Base-by-base conservation (phyloP, 2,888 invertebrate species). In the Cerastis rubricosa region DNA sequence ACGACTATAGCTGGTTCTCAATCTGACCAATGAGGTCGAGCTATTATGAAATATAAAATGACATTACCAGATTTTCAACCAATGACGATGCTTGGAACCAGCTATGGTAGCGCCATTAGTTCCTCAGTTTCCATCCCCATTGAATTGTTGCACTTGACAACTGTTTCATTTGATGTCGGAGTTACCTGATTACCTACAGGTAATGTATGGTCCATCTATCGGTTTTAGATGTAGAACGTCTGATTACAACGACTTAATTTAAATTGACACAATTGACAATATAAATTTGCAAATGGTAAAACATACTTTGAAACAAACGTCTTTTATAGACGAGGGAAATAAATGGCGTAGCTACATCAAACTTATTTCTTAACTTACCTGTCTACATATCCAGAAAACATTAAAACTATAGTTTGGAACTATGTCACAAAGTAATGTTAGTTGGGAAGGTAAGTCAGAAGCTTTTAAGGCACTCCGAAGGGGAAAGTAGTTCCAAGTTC, bases 381-480 rank as follows among this genome's bases (percentile, higher is more conserved):
- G 54, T 61, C 51, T 76, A 66, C 45, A 80, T 72, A 25, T 43
- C 54, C 64, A 64, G 71, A 80, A 71, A 75, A 71, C 77, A 80
- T 82, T 75, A 76, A 80, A 78, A 83, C 76, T 85, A 83, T 77
- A 87, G 83, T 86, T 86, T 61, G 68, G 35, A 85, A 86, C 75
- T 87, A 85, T 71, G 70, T 85, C 85, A 79, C 78, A 40, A 71
- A 76, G 81, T 81, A 80, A 83, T 74, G 87, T 83, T 82, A 86
- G 87, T 84, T 80, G 68, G 70, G 74, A 74, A 81, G 85, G 85
- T 81, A 87, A 79, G 81, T 79, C 81, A 76, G 77, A 86, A 87
- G 87, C 86, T 87, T 86, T 87, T 86, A 86, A 85, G 77, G 72
- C 79, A 78, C 87, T 85, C 81, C 66, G 78, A 74, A 80, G 73